Percentiles rank a stretch among this genome's conserved stretches.
phyloP scores from a whole-genome alignment of 2,888 invertebrate species.

The Megastigmus dorsalis region DNA sequence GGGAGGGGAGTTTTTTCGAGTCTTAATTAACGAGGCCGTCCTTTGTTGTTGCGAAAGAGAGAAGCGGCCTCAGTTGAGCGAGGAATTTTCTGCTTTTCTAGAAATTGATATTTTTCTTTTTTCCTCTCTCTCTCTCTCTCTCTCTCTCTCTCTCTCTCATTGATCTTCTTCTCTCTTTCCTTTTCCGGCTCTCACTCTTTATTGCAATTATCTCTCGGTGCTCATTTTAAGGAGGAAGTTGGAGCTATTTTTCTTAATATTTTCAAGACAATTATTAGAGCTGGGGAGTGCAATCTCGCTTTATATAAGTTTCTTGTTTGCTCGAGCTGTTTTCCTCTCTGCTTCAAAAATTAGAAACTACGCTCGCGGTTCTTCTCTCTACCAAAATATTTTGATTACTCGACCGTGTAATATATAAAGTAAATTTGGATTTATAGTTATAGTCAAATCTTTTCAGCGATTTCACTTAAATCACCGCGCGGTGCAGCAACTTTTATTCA shows the following conservation, averaged over 20 bases:
- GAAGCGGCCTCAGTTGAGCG: neutral
- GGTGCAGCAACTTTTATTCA: constrained; percentile 24
- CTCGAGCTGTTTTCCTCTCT: neutral
- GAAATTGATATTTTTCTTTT: constrained; percentile 38
- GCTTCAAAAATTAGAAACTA: neutral
- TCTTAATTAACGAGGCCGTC: constrained; percentile 50
- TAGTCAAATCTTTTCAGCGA: no score
- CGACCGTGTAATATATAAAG: no score
- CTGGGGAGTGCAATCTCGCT: neutral
- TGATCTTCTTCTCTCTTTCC: constrained; percentile 3
- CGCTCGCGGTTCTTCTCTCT: neutral
- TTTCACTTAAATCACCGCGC: no score
- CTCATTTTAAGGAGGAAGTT: neutral
- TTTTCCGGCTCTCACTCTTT: neutral
- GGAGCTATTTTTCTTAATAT: constrained; percentile 26
- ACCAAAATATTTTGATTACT: neutral
- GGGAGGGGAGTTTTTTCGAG: neutral
- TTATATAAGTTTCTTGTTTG: constrained; percentile 9
- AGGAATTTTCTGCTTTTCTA: constrained; percentile 30
- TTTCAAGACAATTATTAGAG: constrained; percentile 13
- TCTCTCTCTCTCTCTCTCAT: constrained; percentile 2
- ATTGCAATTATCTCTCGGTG: constrained; percentile 29
- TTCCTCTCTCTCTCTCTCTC: constrained; percentile 6
- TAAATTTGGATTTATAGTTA: no score
- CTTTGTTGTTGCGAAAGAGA: constrained; percentile 41